Conservation (phyloP, 2,797 vertebrate species). For the Bovichtus diacanthus region DNA sequence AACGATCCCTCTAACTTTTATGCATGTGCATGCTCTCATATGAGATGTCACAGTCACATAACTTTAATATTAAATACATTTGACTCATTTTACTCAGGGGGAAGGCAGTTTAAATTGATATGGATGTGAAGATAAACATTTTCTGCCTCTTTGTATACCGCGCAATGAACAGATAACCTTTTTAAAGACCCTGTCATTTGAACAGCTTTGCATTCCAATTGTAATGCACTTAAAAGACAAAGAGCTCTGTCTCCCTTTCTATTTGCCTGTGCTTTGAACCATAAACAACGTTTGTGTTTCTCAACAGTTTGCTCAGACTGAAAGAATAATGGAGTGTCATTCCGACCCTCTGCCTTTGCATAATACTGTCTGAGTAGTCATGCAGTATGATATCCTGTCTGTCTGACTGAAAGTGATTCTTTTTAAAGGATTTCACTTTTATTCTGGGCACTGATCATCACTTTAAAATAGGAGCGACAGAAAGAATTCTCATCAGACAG, state of each 20-base stretch:
- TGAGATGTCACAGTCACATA: background rate
- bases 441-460: constrained; percentile 32
- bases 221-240: constrained; percentile 66
- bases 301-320: constrained; percentile 56
- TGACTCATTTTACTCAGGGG: background rate
- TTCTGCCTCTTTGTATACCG: constrained; percentile 7
- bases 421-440: constrained; percentile 52
- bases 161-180: constrained; percentile 31
- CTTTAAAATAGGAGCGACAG: constrained; percentile 30
- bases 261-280: constrained; percentile 68
- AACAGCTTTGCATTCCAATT: constrained; percentile 51
- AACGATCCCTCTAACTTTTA: background rate
- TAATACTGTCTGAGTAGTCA: constrained; percentile 59
- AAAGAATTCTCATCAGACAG: constrained; percentile 9
- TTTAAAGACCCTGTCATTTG: constrained; percentile 43
- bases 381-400: constrained; percentile 59
- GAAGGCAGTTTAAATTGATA: constrained; percentile 7
- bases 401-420: constrained; percentile 57
- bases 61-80: background rate
- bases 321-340: constrained; percentile 64
- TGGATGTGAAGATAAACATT: constrained; percentile 4
- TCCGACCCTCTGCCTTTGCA: constrained; percentile 49
- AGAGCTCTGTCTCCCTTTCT: constrained; percentile 33
- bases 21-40: too few relatives aligned
- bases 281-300: constrained; percentile 60